phyloP scores from a whole-genome alignment of 1,140 invertebrate species.

The Neotoxoptera formosana region DNA sequence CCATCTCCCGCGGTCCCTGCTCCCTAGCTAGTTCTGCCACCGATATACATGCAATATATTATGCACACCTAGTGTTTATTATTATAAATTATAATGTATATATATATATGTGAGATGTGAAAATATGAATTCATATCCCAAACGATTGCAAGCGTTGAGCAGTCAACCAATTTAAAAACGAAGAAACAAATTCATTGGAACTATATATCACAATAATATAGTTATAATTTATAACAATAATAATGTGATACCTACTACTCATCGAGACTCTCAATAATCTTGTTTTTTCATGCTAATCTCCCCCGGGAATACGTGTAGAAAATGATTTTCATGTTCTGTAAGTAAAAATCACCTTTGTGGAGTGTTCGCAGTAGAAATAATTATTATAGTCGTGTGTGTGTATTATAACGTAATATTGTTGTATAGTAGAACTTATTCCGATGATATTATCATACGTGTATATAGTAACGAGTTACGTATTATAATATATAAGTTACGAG shows the following conservation, averaged over 20 bases:
- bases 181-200: neutral
- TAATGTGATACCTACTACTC: neutral
- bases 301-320: slow-evolving; percentile 29
- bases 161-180: neutral
- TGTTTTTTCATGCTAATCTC: slow-evolving; percentile 52
- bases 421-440: neutral
- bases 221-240: neutral
- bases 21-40: neutral
- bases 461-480: too few relatives aligned
- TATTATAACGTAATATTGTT: neutral
- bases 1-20: neutral
- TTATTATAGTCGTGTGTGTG: neutral
- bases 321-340: slow-evolving; percentile 52
- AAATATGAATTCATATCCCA: neutral
- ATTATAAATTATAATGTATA: neutral
- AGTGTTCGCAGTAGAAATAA: neutral
- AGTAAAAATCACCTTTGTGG: slow-evolving; percentile 33
- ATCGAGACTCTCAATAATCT: neutral
- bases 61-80: neutral
- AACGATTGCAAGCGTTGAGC: neutral
- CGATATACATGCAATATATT: neutral
- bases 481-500: neutral
- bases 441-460: neutral
- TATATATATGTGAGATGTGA: neutral
- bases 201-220: neutral